These are phyloP conservation scores for Prionchulus punctatus DNA, from an alignment of 2,888 invertebrate species.

Conservation along the genomic window DNA sequence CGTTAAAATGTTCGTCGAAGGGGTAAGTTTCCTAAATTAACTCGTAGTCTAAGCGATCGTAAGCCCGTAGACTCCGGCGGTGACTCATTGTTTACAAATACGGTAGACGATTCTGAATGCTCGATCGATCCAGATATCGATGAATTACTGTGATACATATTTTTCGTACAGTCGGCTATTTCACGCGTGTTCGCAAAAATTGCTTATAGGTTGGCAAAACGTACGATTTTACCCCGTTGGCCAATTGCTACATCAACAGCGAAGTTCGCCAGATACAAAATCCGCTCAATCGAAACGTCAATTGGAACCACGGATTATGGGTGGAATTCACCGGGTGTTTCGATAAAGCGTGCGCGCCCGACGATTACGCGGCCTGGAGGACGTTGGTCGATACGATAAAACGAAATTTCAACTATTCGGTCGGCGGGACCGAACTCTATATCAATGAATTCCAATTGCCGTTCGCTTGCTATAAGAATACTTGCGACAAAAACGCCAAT, in stretches of 20 bases:
- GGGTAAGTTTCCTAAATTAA: no score
- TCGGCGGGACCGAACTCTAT: constrained; percentile 14
- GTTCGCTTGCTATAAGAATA: constrained; percentile 1
- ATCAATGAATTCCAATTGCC: constrained; percentile 17
- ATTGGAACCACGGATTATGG: constrained; percentile 1
- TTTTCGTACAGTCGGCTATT: no score
- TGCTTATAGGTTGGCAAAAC: constrained; percentile 1
- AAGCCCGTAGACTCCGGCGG: no score
- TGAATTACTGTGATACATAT: no score
- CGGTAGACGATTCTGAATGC: no score
- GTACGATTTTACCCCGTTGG: background rate
- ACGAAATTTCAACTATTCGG: constrained; percentile 3
- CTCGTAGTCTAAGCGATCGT: no score
- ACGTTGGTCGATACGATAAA: background rate
- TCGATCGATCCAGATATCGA: no score
- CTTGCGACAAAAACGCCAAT: background rate
- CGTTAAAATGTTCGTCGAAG: constrained; percentile 21
- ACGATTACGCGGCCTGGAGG: background rate
- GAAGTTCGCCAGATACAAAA: background rate
- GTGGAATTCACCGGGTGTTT: background rate
- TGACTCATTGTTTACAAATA: no score
- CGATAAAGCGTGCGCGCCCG: background rate
- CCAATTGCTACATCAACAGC: background rate
- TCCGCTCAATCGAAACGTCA: background rate
- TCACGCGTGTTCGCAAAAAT: no score